Conservation (phyloP, 2,113 vertebrate genomes). For the Erpornis zantholeuca region DNA sequence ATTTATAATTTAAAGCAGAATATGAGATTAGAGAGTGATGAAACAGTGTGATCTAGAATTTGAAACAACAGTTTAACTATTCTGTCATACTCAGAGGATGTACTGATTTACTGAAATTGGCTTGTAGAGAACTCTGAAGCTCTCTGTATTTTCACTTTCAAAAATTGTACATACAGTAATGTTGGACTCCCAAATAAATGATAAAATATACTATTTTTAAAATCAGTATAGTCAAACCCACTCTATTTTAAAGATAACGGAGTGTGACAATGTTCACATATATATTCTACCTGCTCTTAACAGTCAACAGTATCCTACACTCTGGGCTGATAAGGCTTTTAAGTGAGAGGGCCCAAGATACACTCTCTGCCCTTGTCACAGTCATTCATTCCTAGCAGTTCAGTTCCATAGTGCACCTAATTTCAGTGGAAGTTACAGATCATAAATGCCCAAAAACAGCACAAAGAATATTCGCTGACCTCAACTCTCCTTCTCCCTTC, state of each 20-base stretch:
- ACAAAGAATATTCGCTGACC: not conserved
- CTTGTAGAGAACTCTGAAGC: not conserved
- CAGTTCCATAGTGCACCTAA: not conserved
- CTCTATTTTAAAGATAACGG: not conserved
- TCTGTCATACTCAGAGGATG: not conserved
- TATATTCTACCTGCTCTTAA: not conserved
- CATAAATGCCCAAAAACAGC: not conserved
- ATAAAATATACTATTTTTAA: not conserved
- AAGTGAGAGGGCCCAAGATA: not conserved
- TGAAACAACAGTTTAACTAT: slow-evolving; percentile 27
- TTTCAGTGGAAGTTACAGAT: not conserved
- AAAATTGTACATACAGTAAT: not conserved
- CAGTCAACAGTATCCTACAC: not conserved
- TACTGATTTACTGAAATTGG: not conserved
- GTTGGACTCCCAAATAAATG: not conserved
- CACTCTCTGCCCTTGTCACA: not conserved
- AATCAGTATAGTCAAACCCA: not conserved
- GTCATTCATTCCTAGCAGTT: not conserved
- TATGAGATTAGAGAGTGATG: slow-evolving; percentile 28
- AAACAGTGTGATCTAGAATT: not conserved
- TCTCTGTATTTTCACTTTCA: not conserved
- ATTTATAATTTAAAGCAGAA: slow-evolving; percentile 60
- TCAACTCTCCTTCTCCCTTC: not conserved
- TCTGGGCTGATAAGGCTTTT: not conserved
- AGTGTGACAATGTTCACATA: not conserved